A percentile compares a stretch with the other conserved stretches of the same genome.
Evolutionary conservation across 2,113 vertebrate species (phyloP).

Genomic region (Apodemus speciosus): DNA sequence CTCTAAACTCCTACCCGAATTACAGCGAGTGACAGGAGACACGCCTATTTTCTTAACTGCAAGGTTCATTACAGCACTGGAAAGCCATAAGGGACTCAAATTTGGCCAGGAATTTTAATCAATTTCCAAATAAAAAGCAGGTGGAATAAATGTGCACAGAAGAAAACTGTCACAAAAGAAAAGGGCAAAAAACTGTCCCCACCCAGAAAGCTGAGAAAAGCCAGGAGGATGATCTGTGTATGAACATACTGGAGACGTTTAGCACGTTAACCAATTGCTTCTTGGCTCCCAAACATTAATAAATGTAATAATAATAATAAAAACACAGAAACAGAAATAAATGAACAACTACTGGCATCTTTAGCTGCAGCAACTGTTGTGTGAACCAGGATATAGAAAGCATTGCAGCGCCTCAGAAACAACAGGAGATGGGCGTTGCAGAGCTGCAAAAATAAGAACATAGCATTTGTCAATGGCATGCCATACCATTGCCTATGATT

Average conservation of each 20-base stretch:
- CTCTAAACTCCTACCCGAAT: constrained; percentile 44
- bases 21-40: constrained; percentile 52
- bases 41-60: constrained; percentile 42
- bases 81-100: constrained; percentile 51
- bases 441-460: neutral
- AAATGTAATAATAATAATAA: neutral
- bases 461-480: neutral
- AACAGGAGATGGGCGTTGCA: neutral
- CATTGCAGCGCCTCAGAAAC: neutral
- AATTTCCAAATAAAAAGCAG: constrained; percentile 47
- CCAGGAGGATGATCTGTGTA: neutral
- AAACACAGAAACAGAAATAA: neutral
- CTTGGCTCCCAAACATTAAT: neutral
- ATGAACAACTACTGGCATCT: neutral
- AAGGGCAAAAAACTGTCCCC: neutral
- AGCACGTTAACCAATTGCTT: neutral
- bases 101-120: constrained; percentile 43
- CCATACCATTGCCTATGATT: neutral
- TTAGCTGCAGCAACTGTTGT: neutral
- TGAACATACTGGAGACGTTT: constrained; percentile 7
- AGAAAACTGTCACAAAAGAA: constrained; percentile 34
- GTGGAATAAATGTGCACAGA: constrained; percentile 49
- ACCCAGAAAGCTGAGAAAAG: neutral
- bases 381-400: neutral
- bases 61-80: neutral